These are phyloP conservation scores for Rhadina sibilatrix DNA, from an alignment of 2,113 vertebrate species.

Conservation along the genomic window DNA sequence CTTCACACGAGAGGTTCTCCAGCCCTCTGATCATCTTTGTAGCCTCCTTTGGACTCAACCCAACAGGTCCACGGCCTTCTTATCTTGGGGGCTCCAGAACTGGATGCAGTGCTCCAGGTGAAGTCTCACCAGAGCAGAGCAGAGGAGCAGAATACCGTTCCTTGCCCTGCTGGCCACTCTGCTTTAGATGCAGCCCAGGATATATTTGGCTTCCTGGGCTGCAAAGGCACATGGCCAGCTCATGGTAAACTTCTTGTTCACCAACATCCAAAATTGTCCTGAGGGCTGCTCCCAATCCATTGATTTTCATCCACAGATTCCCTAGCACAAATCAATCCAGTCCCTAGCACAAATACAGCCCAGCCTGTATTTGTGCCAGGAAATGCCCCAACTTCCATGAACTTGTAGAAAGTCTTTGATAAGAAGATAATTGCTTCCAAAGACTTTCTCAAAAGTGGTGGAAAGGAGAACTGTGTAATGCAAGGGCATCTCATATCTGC, in stretches of 20 bases:
- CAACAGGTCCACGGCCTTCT: not conserved
- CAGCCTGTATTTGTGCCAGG: not conserved
- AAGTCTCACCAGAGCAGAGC: not conserved
- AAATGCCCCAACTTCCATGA: not conserved
- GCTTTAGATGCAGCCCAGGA: not conserved
- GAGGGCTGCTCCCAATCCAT: not conserved
- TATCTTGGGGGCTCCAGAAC: not conserved
- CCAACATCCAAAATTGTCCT: not conserved
- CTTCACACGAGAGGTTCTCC: not conserved
- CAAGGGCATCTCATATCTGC: not conserved
- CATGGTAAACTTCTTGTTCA: not conserved
- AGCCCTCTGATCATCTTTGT: not conserved
- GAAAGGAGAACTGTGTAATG: not conserved
- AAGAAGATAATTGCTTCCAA: conserved; percentile 25
- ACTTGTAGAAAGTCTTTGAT: not conserved
- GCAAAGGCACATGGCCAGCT: not conserved
- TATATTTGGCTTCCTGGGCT: not conserved
- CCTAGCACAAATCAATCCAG: no score
- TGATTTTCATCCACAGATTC: not conserved
- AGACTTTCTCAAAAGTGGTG: not conserved
- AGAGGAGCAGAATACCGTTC: fast-evolving
- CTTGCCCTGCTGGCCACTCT: fast-evolving
- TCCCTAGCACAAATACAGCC: no score
- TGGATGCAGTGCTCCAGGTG: not conserved
- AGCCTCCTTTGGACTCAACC: not conserved